Evolutionary conservation across 1,140 invertebrate genomes (phyloP).

Genomic region (Anastatus disparis): DNA sequence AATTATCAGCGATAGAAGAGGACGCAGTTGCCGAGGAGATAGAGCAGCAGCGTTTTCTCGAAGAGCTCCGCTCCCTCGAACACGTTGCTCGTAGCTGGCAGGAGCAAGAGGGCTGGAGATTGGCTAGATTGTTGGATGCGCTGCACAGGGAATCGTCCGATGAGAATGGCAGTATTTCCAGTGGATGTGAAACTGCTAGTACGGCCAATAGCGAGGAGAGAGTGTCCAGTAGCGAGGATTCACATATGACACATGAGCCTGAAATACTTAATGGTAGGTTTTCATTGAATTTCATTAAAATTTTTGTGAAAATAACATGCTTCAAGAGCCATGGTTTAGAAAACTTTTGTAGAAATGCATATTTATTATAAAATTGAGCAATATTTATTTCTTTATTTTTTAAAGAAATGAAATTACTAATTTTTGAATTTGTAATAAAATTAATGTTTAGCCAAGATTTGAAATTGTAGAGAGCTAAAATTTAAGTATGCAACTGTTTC

Average conservation of each 20-base stretch:
- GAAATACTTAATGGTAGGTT: conserved; percentile 30
- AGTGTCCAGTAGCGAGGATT: conserved; percentile 47
- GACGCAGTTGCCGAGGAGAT: conserved; percentile 86
- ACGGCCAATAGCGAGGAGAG: conserved; percentile 69
- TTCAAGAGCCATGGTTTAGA: too few species aligned
- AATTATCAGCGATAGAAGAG: conserved; percentile 94
- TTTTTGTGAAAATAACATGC: too few species aligned
- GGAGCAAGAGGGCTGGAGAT: conserved; percentile 61
- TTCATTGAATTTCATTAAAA: background rate
- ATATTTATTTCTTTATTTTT: too few species aligned
- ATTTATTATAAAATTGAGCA: too few species aligned
- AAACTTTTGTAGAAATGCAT: too few species aligned
- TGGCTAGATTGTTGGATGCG: conserved; percentile 61
- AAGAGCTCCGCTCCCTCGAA: conserved; percentile 60
- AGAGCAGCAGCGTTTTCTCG: conserved; percentile 65
- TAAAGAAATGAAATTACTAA: too few species aligned
- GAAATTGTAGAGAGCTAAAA: too few species aligned
- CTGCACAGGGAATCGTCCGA: conserved; percentile 67
- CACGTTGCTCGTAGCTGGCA: conserved; percentile 62
- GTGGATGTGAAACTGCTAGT: conserved; percentile 82
- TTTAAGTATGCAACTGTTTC: too few species aligned
- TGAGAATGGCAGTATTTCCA: conserved; percentile 80
- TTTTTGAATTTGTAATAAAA: too few species aligned
- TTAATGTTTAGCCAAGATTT: too few species aligned
- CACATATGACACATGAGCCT: conserved; percentile 35